These are phyloP conservation scores for Spodoptera frugiperda DNA, from an alignment of 1,140 invertebrate species.

Conservation along the genomic window DNA sequence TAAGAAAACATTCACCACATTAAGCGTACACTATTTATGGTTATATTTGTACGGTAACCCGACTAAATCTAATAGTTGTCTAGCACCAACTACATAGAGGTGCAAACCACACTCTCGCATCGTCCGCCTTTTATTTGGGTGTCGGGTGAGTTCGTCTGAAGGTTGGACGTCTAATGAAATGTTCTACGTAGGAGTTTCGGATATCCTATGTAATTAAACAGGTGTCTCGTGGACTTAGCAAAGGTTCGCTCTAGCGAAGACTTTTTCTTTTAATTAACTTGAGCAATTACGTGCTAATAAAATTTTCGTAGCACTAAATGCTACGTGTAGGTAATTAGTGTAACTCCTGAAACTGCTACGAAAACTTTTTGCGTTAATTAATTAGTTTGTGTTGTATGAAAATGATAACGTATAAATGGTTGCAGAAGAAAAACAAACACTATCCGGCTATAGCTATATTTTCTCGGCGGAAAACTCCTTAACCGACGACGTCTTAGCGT, in stretches of 20 bases:
- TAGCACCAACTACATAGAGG: background rate
- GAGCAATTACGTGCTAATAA: slow-evolving; percentile 33
- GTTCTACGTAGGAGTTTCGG: slow-evolving; percentile 47
- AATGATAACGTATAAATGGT: slow-evolving; percentile 30
- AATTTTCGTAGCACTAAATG: slow-evolving; percentile 34
- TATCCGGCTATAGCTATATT: slow-evolving; percentile 74
- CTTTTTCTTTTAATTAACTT: slow-evolving; percentile 42
- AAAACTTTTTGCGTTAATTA: slow-evolving; percentile 2
- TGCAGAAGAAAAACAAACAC: slow-evolving; percentile 67
- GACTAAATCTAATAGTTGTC: slow-evolving; percentile 49
- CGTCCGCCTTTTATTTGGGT: slow-evolving; percentile 45
- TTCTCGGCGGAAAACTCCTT: slow-evolving; percentile 83
- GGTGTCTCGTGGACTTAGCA: slow-evolving; percentile 42
- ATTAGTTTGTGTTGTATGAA: background rate
- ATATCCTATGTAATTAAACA: slow-evolving; percentile 51
- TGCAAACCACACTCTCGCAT: slow-evolving; percentile 26
- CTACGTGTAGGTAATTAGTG: slow-evolving; percentile 8
- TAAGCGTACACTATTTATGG: slow-evolving; percentile 69
- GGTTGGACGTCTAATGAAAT: slow-evolving; percentile 50
- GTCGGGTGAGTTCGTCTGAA: slow-evolving; percentile 46
- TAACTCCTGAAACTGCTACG: background rate
- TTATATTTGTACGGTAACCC: slow-evolving; percentile 59
- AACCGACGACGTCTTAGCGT: slow-evolving; percentile 84
- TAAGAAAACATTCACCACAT: slow-evolving; percentile 83
- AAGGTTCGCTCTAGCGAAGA: slow-evolving; percentile 4